Conservation (phyloP, 2,888 invertebrate genomes). For the Sinhomidia bicolor region DNA sequence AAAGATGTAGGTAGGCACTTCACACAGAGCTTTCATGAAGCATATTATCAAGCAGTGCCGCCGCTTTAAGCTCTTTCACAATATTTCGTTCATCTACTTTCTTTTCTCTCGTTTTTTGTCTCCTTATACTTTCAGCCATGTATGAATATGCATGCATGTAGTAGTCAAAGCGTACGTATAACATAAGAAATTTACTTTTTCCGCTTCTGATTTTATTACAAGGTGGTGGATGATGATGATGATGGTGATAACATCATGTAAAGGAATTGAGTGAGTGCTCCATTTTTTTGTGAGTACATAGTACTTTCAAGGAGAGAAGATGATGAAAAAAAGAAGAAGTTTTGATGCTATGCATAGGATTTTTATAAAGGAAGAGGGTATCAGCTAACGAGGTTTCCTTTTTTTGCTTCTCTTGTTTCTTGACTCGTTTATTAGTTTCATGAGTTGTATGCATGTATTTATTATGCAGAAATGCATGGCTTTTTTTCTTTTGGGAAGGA, state of each 20-base stretch:
- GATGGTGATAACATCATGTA: slow-evolving; percentile 46
- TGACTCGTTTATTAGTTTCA: slow-evolving; percentile 17
- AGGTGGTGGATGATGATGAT: neutral
- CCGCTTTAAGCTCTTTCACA: slow-evolving; percentile 54
- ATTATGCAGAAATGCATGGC: too few species aligned
- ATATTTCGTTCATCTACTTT: slow-evolving; percentile 39
- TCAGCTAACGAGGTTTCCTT: neutral
- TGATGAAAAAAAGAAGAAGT: neutral
- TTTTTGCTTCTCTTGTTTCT: neutral
- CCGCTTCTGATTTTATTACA: slow-evolving; percentile 43
- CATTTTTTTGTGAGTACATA: neutral
- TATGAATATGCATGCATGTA: too few species aligned
- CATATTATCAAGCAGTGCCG: slow-evolving; percentile 46
- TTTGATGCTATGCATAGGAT: slow-evolving; percentile 2
- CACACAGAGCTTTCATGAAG: neutral
- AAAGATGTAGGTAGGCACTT: neutral
- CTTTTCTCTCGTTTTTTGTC: neutral
- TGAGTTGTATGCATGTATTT: slow-evolving; percentile 46
- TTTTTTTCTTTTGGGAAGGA: neutral
- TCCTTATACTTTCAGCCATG: neutral
- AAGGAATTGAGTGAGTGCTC: slow-evolving; percentile 33
- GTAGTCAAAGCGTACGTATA: too few species aligned
- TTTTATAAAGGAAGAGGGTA: neutral
- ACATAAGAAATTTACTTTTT: neutral
- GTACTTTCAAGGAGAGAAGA: neutral